phyloP scores from a whole-genome alignment of 2,797 vertebrate genomes.

The Melanotaenia boesemani region DNA sequence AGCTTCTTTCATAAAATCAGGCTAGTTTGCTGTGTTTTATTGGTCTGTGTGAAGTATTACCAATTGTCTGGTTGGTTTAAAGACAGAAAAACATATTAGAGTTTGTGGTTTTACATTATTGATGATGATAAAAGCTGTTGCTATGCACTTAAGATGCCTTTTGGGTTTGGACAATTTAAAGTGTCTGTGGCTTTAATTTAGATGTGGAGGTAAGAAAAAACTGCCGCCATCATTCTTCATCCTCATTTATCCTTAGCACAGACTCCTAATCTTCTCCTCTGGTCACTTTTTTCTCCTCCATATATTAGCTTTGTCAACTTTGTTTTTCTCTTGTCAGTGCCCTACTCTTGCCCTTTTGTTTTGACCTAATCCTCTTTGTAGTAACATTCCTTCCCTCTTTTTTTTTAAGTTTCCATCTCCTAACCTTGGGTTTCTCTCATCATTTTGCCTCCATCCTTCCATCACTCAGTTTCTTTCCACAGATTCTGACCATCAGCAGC shows the following conservation, averaged over 20 bases:
- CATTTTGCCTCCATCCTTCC: slow-evolving; percentile 15
- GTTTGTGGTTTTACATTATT: slow-evolving; percentile 51
- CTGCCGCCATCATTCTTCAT: neutral
- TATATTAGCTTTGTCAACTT: neutral
- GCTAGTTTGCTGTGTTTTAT: slow-evolving; percentile 55
- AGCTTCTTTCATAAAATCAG: slow-evolving; percentile 52
- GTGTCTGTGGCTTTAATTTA: slow-evolving; percentile 51
- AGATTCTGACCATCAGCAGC: slow-evolving; percentile 36
- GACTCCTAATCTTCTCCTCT: neutral
- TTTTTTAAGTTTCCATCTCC: slow-evolving; percentile 16
- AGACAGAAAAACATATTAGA: slow-evolving; percentile 50
- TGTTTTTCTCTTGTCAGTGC: neutral
- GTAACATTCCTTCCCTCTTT: neutral
- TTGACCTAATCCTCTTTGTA: neutral
- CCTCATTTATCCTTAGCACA: neutral
- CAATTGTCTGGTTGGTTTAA: slow-evolving; percentile 50
- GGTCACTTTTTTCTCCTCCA: neutral
- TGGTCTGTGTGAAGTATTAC: slow-evolving; percentile 50
- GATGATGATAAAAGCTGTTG: slow-evolving; percentile 64
- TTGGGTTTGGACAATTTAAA: slow-evolving; percentile 43
- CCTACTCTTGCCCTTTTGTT: neutral
- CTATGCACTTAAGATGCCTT: slow-evolving; percentile 58
- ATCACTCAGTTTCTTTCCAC: slow-evolving; percentile 24
- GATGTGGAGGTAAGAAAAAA: slow-evolving; percentile 21
- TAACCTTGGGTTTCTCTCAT: neutral